phyloP scores from a whole-genome alignment of 1,140 invertebrate genomes.

The Drosophila pseudoobscura region DNA sequence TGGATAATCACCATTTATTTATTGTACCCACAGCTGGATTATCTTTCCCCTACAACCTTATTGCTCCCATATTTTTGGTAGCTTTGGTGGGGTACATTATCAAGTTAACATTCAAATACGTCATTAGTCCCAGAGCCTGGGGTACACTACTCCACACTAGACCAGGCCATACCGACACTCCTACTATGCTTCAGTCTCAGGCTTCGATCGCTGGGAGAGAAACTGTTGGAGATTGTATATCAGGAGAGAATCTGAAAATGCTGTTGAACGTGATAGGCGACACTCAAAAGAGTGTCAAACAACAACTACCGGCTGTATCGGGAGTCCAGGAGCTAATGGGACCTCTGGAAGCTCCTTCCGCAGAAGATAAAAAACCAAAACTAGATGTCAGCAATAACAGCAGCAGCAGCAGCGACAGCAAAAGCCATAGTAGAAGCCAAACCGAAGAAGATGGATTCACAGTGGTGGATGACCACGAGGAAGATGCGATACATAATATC shows the following conservation, averaged over 20 bases:
- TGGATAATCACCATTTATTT: not conserved
- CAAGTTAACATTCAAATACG: conserved; percentile 72
- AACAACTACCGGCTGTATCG: conserved; percentile 32
- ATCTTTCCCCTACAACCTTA: conserved; percentile 54
- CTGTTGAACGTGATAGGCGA: conserved; percentile 28
- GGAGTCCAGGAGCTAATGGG: conserved; percentile 70
- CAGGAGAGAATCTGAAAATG: conserved; percentile 76
- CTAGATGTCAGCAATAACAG: conserved; percentile 37
- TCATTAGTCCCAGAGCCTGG: conserved; percentile 69
- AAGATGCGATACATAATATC: conserved; percentile 23
- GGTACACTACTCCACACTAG: conserved; percentile 21
- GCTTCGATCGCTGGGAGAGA: conserved; percentile 5
- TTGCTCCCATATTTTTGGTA: conserved; percentile 53
- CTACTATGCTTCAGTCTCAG: not conserved
- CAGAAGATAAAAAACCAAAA: conserved; percentile 3
- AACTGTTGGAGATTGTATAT: conserved; percentile 48
- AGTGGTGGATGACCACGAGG: conserved; percentile 50
- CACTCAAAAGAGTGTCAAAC: conserved; percentile 11
- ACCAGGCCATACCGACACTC: not conserved
- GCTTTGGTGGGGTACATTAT: conserved; percentile 55
- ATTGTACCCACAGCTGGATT: conserved; percentile 32
- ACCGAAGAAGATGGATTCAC: conserved; percentile 50
- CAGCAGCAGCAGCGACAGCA: conserved; percentile 5
- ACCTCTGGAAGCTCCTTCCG: conserved; percentile 29
- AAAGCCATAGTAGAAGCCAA: not conserved